phyloP scores from a whole-genome alignment of 2,113 vertebrate species.

The Polyodon spathula region DNA sequence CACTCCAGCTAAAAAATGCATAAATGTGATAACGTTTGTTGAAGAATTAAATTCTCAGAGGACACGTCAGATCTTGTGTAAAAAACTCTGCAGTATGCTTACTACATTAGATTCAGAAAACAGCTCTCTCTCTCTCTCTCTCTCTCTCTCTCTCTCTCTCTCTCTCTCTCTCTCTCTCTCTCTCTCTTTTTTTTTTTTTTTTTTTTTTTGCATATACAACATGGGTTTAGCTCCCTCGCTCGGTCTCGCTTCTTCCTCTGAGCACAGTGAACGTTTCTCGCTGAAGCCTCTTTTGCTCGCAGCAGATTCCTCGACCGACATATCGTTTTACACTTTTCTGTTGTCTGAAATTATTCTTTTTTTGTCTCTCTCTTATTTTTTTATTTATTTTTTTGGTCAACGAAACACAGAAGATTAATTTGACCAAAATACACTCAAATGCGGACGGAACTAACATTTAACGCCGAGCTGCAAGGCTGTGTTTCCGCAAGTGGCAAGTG shows the following conservation, averaged over 20 bases:
- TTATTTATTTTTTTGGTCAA: background rate
- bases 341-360: constrained; percentile 9
- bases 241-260: background rate
- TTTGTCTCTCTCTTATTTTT: background rate
- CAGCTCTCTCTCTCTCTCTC: no score
- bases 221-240: constrained; percentile 10
- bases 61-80: no score
- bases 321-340: constrained; percentile 10
- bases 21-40: no score
- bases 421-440: constrained; percentile 1
- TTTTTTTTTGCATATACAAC: constrained; percentile 2
- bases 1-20: no score
- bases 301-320: background rate
- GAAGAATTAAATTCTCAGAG: no score
- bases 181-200: constrained; percentile 4
- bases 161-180: constrained; percentile 2
- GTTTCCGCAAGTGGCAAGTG: constrained; percentile 10
- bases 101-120: no score
- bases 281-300: constrained; percentile 5
- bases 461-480: background rate
- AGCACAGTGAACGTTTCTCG: constrained; percentile 14
- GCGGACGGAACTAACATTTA: constrained; percentile 3
- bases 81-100: no score
- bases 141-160: background rate
- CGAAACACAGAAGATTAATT: background rate